Base-by-base conservation (phyloP, 2,113 vertebrate genomes). In the Eulemur macaco region DNA sequence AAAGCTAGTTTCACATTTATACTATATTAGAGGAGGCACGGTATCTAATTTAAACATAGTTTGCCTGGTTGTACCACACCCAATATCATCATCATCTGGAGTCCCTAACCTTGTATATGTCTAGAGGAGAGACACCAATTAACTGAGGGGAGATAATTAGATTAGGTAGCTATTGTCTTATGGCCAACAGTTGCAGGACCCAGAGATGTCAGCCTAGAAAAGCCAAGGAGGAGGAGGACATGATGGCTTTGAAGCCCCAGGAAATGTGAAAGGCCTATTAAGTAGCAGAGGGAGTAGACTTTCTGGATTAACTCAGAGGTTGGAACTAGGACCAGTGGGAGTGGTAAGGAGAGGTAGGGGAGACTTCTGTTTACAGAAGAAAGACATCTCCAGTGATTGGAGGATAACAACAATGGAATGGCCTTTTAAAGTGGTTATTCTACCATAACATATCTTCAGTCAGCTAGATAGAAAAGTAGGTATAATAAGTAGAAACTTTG, bases 111-210 rank as follows among this genome's bases (percentile, higher is more conserved):
- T 45, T 52, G 17, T 4, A 2, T 77, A 1, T 37, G 50, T 86
- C 47, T 11, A 4, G 29, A 4, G 12, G 58, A 58, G 12, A 58
- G 6, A 45, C 82, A 13, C n/a, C 29, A 80, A 47, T 29, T 91
- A 86, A 82, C 81, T 82, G 86, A 96, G 29, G 64, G 23, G 39
- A 73, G 84, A 91, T 78, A 85, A 80, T 66, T 66, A 93, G 52
- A 86, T 95, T 60, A 85, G n/a, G 18, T 84, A 34, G 6, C n/a
- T 64, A 0, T 71, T 83, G 11, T 18, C 21, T 86, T 74, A n/a
- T 27, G 27, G 42, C 50, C 63, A 52, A 31, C 18, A 81, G 27
- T 12, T 80, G 56, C 89, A 91, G 58, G 42, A 71, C 73, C 56
- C 58, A 42, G 64, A 91, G 64, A 77, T 73, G 34, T 76, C 42